Evolutionary conservation across 2,113 vertebrate species (phyloP), one percentile per base, ranked within the genome.

Genomic region (Phasianus colchicus): DNA sequence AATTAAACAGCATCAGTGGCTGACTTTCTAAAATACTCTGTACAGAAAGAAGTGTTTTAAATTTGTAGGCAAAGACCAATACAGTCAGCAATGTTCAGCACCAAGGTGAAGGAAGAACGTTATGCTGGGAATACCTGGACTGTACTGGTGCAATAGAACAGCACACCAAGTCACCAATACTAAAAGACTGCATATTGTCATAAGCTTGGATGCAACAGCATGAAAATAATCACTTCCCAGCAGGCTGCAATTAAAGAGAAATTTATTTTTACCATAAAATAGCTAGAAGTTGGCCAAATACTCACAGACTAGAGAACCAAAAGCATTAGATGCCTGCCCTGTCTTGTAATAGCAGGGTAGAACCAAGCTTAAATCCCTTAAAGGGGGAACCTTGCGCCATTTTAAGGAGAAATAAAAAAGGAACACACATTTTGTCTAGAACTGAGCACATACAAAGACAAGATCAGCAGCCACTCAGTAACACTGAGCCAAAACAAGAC

Each of bases 161-260:
- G 78, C 9, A 32, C 3, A 43, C 30, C 66, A 87, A 87, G 54
- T 85, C 82, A 89, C 54, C 63, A 66, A 64, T 15, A 93, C 25
- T 70, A 45, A 73, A 88, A 83, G 61, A 80, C 13, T 32, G 60
- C 29, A 73, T 72, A 78, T n/a, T 92, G 74, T 55, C 64, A 32
- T 27, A 92, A 85, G 67, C 50, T 63, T 89, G 63, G 67, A 63
- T 86, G 50, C 76, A 88, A 83, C 75, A 91, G 50, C 64, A 71
- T 22, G 58, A 58, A 67, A 91, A 91, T 45, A 91, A 85, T 63
- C 85, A 66, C 82, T 58, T 80, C 85, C 38, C 85, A 88, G 85
- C 60, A 91, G 67, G 75, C 55, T 54, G 82, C 36, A 42, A 72
- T 30, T 73, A 74, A 6, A 74, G 30, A 91, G 52, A 90, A 93